Evolutionary conservation across 1,140 invertebrate species (phyloP).

Genomic region (Zaprionus inermis): DNA sequence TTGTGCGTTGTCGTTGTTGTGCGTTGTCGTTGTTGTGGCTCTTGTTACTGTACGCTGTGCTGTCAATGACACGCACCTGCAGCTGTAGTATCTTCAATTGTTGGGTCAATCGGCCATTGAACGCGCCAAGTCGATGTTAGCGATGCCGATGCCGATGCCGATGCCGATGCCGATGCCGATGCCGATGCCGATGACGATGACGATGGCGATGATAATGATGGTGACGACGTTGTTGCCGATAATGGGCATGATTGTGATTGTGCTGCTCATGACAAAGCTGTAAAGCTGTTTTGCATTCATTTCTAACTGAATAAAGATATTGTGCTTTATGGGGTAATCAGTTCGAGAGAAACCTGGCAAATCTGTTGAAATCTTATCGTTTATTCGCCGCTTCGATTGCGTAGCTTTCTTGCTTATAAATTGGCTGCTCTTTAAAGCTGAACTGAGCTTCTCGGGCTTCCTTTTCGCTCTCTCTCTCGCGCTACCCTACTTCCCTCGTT

Average conservation of each 20-base stretch:
- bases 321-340: not conserved
- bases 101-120: constrained; percentile 75
- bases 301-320: not conserved
- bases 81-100: constrained; percentile 61
- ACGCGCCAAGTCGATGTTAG: not conserved
- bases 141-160: not conserved
- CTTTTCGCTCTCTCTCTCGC: not conserved
- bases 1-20: constrained; percentile 15
- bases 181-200: not conserved
- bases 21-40: constrained; percentile 21
- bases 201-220: not conserved
- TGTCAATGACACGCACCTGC: constrained; percentile 73
- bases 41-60: constrained; percentile 54
- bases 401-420: not conserved
- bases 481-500: not conserved
- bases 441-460: not conserved
- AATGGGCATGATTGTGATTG: not conserved
- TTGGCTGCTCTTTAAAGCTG: constrained; percentile 6
- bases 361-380: not conserved
- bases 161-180: not conserved
- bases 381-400: not conserved
- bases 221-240: not conserved
- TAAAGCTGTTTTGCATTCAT: not conserved
- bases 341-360: too few relatives aligned
- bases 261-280: not conserved